Percentiles rank a stretch among this genome's conserved stretches.
Evolutionary conservation across 2,113 vertebrate species (phyloP).

Genomic region (Notiomystis cincta): DNA sequence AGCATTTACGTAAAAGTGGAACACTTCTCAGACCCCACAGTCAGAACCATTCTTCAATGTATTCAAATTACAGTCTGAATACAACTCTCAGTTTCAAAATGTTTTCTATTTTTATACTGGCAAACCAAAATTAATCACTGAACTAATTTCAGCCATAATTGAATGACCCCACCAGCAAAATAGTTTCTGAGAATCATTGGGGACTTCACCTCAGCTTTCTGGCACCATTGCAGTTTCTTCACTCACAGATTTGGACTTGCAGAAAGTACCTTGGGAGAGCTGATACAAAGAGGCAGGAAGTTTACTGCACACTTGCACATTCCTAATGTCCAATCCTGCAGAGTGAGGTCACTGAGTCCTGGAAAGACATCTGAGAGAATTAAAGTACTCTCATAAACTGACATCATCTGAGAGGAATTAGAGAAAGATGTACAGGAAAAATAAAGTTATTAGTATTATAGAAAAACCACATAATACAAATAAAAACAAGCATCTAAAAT

Average conservation of each 20-base stretch:
- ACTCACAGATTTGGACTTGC: not conserved
- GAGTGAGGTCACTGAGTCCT: conserved; percentile 38
- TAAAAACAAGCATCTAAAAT: not conserved
- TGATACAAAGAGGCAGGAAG: conserved; percentile 14
- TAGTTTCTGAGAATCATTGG: not conserved
- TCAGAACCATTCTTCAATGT: not conserved
- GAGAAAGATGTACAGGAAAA: not conserved
- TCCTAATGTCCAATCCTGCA: conserved; percentile 3
- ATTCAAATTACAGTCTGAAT: not conserved
- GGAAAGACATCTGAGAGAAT: conserved; percentile 47
- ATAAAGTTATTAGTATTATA: not conserved
- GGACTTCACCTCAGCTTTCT: not conserved
- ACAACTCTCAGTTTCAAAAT: not conserved
- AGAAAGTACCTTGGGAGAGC: not conserved
- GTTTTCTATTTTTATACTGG: conserved; percentile 9
- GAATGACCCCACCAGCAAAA: not conserved
- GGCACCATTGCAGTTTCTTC: not conserved
- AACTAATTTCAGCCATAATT: not conserved
- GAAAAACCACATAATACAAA: not conserved
- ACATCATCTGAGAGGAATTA: conserved; percentile 12
- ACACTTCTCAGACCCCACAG: not conserved
- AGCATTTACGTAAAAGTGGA: not conserved
- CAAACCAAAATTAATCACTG: not conserved
- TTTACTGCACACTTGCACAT: not conserved
- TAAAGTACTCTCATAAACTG: conserved; percentile 1